Base-by-base conservation (phyloP, 2,888 invertebrate genomes). In the Apodemia zela region DNA sequence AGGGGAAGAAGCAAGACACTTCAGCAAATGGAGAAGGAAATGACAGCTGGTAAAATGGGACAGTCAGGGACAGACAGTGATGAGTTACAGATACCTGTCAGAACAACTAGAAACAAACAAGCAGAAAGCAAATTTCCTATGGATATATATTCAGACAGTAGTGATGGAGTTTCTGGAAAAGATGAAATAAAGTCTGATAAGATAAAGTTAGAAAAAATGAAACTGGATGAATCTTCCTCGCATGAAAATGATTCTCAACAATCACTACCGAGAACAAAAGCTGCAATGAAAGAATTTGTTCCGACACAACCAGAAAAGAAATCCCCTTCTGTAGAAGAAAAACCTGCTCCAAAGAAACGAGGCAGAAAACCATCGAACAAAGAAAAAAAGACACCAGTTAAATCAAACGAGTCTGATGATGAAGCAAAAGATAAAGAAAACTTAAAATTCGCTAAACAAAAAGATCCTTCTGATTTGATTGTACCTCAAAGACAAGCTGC, bases 401-500 rank as follows among this genome's bases (percentile, higher is more conserved):
- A 87, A 69, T 68, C 69, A 13, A 71, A 71, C 67, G 84, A 84
- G 54, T 84, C 85, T 45, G 87, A 89, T 65, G 92, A 93, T 73
- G 91, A 92, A 68, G 82, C 84, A 10, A 92, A 86, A 71, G 87
- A 89, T 69, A 93, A 93, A 75, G 92, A 92, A 73, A 92, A 89
- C 68, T 77, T 84, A 2, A 92, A 92, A 73, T 76, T 80, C 29
- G 77, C 84, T 0, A 92, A 91, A 71, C 85, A 86, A 73, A 93
- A 93, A 72, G 93, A 93, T 73, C 94, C 96, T n/a, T 94, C 96
- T 1, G 96, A 97, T 84, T 91, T 97, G 62, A 97, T 97, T 69
- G 97, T 97, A 54, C 97, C 97, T 2, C 97, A 97, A 79, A 92
- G 97, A 62, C 96, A 97, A 85, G 97, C 97, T 35, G 97, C 97